Conservation (phyloP, 1,140 invertebrate genomes). For the Drosophila bocki region DNA sequence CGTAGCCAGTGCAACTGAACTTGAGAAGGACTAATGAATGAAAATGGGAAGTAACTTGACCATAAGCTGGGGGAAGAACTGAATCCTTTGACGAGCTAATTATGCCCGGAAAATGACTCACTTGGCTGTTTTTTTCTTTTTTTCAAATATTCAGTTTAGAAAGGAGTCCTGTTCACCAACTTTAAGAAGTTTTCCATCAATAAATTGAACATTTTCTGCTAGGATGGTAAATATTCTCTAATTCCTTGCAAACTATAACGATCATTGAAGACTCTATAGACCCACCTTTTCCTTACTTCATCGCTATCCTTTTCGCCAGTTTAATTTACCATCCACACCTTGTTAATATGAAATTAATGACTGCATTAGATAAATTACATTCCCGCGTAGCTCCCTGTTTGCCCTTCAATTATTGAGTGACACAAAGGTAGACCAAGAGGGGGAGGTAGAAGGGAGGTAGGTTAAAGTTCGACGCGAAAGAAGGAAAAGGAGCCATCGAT, state of each 20-base stretch:
- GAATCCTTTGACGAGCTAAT: constrained; percentile 24
- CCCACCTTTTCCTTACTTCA: not conserved
- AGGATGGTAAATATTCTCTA: not conserved
- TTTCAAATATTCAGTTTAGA: no score
- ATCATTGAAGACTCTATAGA: not conserved
- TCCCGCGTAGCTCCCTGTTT: constrained; percentile 29
- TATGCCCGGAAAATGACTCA: constrained; percentile 9
- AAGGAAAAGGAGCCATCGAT: constrained; percentile 49
- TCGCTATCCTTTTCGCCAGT: not conserved
- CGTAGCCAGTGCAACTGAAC: constrained; percentile 39
- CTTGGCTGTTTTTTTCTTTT: not conserved
- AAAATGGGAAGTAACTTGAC: constrained; percentile 19
- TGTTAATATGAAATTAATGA: constrained; percentile 81
- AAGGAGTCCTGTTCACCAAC: not conserved
- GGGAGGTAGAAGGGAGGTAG: not conserved
- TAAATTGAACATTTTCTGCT: not conserved
- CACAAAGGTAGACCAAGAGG: not conserved
- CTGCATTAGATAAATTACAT: constrained; percentile 80
- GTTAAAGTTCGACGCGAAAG: constrained; percentile 41
- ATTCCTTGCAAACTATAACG: not conserved
- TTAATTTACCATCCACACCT: constrained; percentile 71
- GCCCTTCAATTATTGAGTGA: constrained; percentile 62
- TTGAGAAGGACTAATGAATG: constrained; percentile 41
- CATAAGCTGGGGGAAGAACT: not conserved
- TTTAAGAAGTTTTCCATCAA: not conserved